Conservation (phyloP, 1,140 invertebrate species). For the Solenopsis invicta region DNA sequence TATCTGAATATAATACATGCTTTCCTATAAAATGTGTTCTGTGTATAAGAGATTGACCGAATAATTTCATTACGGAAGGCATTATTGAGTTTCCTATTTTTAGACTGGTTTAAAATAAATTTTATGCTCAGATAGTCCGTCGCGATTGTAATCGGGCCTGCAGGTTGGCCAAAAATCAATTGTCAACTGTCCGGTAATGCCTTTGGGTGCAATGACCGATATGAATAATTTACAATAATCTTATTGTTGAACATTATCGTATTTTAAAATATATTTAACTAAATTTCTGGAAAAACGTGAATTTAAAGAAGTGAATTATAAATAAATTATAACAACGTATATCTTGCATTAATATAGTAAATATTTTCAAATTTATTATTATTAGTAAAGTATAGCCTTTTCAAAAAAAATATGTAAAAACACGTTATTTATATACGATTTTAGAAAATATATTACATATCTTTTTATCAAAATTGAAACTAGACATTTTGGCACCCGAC, state of each 20-base stretch:
- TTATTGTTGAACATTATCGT: neutral
- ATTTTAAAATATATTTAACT: neutral
- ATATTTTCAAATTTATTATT: neutral
- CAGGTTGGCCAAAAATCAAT: constrained; percentile 69
- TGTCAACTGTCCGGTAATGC: constrained; percentile 31
- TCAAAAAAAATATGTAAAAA: neutral
- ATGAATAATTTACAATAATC: constrained; percentile 22
- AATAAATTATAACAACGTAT: neutral
- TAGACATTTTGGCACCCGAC: too few relatives aligned
- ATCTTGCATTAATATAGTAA: neutral
- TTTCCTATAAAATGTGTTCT: neutral
- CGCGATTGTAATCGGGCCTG: constrained; percentile 66
- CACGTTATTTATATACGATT: neutral
- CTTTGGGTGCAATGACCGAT: constrained; percentile 66
- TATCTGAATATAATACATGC: neutral
- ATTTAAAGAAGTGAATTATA: neutral
- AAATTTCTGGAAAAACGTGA: neutral
- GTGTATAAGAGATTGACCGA: neutral
- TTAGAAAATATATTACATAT: neutral
- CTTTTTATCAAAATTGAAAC: too few relatives aligned
- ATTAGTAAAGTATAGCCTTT: neutral
- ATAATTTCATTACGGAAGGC: constrained; percentile 52
- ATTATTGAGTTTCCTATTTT: constrained; percentile 64
- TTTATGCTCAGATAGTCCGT: constrained; percentile 57
- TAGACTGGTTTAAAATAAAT: constrained; percentile 67